Evolutionary conservation across 2,888 invertebrate genomes (phyloP).

Genomic region (Cheilosia urbana): DNA sequence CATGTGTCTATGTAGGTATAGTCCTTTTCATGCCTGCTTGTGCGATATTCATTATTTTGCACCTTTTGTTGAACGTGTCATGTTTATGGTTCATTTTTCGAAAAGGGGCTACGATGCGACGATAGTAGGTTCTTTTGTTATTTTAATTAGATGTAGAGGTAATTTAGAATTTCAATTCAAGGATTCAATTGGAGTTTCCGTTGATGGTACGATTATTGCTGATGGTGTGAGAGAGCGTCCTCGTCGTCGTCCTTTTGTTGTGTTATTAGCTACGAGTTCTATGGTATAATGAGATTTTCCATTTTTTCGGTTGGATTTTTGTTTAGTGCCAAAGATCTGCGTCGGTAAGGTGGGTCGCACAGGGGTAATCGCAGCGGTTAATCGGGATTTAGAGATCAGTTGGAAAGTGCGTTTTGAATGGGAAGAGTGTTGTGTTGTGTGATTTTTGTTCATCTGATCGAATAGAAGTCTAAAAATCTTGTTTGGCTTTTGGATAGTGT

Average conservation of each 20-base stretch:
- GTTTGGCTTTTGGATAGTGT: not conserved
- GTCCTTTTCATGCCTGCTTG: conserved; percentile 27
- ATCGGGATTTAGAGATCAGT: conserved; percentile 65
- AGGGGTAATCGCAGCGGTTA: conserved; percentile 46
- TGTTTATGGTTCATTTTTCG: conserved; percentile 75
- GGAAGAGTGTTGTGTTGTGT: conserved; percentile 29
- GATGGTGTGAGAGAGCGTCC: conserved; percentile 35
- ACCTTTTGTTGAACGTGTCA: conserved; percentile 75
- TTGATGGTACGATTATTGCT: conserved; percentile 53
- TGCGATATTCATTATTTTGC: conserved; percentile 60
- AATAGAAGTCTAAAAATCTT: not conserved
- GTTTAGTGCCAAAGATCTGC: conserved; percentile 12
- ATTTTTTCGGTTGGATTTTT: not conserved
- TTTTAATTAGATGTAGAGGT: conserved; percentile 74
- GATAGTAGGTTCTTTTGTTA: conserved; percentile 55
- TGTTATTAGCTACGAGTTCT: conserved; percentile 67
- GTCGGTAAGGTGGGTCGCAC: conserved; percentile 57
- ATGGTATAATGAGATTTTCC: conserved; percentile 29
- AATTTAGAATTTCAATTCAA: conserved; percentile 65
- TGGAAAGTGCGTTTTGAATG: conserved; percentile 33
- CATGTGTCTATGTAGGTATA: not conserved
- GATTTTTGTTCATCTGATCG: not conserved
- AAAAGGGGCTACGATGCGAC: conserved; percentile 49
- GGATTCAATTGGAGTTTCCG: conserved; percentile 67
- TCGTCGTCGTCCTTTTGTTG: conserved; percentile 44